These are phyloP conservation scores for Hydropsyche betteni DNA, from an alignment of 2,888 invertebrate genomes.

Conservation along the genomic window DNA sequence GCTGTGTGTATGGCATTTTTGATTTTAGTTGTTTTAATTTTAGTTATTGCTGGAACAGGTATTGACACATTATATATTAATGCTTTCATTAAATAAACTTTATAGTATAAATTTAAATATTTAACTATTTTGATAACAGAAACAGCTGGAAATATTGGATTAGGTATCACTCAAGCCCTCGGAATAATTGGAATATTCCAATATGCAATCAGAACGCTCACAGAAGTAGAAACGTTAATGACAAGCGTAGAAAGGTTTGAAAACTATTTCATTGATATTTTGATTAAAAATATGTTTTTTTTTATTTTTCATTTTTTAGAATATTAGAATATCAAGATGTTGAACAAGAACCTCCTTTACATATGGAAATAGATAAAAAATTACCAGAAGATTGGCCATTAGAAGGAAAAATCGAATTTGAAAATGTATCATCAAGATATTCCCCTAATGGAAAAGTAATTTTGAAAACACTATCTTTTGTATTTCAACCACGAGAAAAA, in stretches of 20 bases:
- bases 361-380: constrained; percentile 56
- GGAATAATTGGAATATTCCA: constrained; percentile 80
- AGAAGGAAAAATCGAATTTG: constrained; percentile 56
- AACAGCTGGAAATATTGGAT: constrained; percentile 77
- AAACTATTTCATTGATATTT: background rate
- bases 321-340: constrained; percentile 74
- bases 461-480: constrained; percentile 64
- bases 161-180: constrained; percentile 82
- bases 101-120: constrained; percentile 23
- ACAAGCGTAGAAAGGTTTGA: constrained; percentile 83
- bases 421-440: constrained; percentile 66
- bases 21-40: constrained; percentile 72
- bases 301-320: constrained; percentile 56
- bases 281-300: background rate
- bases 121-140: constrained; percentile 55
- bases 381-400: constrained; percentile 66
- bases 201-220: constrained; percentile 93
- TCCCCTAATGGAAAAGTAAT: constrained; percentile 64
- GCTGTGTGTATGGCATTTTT: constrained; percentile 72
- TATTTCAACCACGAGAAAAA: constrained; percentile 66
- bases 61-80: constrained; percentile 45
- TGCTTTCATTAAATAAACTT: background rate
- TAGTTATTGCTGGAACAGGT: constrained; percentile 59
- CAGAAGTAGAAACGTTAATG: constrained; percentile 88
- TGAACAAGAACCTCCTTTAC: constrained; percentile 64